Conservation (phyloP, 2,797 vertebrate genomes). For the Gallirallus australis region DNA sequence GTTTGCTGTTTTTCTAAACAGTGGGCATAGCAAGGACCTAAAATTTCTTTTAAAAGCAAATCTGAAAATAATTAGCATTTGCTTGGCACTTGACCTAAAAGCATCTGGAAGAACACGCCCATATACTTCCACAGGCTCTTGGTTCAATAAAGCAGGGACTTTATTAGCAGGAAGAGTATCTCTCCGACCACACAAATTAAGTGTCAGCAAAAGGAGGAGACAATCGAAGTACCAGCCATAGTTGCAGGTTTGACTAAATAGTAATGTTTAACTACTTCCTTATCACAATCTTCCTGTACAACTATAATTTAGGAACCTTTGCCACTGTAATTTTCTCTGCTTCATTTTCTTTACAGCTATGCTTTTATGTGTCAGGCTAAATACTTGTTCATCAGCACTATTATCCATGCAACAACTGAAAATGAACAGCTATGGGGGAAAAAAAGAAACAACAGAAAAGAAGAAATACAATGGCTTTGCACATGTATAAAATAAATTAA, state of each 20-base stretch:
- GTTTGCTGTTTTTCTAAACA: neutral
- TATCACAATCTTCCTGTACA: slow-evolving; percentile 72
- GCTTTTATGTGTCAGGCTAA: slow-evolving; percentile 51
- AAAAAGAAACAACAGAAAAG: neutral
- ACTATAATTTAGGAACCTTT: slow-evolving; percentile 76
- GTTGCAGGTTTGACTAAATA: slow-evolving; percentile 69
- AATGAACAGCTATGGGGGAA: slow-evolving; percentile 34
- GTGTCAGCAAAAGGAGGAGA: slow-evolving; percentile 74
- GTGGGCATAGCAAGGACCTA: neutral
- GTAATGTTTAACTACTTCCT: slow-evolving; percentile 80
- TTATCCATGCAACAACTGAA: slow-evolving; percentile 62
- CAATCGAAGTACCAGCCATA: slow-evolving; percentile 44
- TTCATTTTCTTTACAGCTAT: slow-evolving; percentile 59
- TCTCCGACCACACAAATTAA: slow-evolving; percentile 61
- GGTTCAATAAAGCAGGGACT: slow-evolving; percentile 34
- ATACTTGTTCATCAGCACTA: slow-evolving; percentile 64
- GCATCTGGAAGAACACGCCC: neutral
- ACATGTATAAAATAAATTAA: neutral
- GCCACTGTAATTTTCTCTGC: slow-evolving; percentile 68
- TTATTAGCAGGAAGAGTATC: slow-evolving; percentile 38
- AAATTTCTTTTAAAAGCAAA: neutral
- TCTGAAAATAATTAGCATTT: neutral
- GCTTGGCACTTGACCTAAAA: neutral
- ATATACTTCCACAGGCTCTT: neutral
- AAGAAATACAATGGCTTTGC: slow-evolving; percentile 25